These are phyloP conservation scores for Malacoctenus gilli DNA, from an alignment of 2,797 vertebrate species.

Conservation along the genomic window DNA sequence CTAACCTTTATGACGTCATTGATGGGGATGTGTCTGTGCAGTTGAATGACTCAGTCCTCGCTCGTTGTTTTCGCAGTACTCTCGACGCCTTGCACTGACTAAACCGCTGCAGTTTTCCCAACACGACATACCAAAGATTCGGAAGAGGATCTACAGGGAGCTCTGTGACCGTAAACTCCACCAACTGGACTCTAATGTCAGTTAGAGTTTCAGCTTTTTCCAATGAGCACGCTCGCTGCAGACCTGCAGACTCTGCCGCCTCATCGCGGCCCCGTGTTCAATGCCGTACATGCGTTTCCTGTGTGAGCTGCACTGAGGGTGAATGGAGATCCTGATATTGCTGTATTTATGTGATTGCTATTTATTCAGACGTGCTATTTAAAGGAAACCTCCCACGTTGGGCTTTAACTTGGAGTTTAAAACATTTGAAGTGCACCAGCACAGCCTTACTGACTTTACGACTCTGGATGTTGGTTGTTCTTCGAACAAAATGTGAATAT, in stretches of 20 bases:
- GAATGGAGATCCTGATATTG: neutral
- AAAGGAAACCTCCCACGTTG: neutral
- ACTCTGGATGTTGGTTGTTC: slow-evolving; percentile 8
- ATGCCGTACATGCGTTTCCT: too few relatives aligned
- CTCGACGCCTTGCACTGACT: slow-evolving; percentile 93
- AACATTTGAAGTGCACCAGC: slow-evolving; percentile 16
- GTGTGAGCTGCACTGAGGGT: too few relatives aligned
- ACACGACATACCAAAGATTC: slow-evolving; percentile 93
- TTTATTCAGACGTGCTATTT: slow-evolving; percentile 36
- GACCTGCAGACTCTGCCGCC: too few relatives aligned
- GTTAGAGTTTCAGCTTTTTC: too few relatives aligned
- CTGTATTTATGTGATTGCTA: slow-evolving; percentile 35
- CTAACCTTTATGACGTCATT: neutral
- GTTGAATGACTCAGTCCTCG: fast-evolving
- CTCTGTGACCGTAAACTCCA: slow-evolving; percentile 91
- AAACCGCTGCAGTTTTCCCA: slow-evolving; percentile 94
- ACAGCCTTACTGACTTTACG: slow-evolving; percentile 33
- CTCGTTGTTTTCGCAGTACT: slow-evolving; percentile 84
- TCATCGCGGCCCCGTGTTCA: too few relatives aligned
- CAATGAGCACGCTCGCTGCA: too few relatives aligned
- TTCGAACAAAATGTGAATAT: slow-evolving; percentile 2
- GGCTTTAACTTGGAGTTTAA: slow-evolving; percentile 12
- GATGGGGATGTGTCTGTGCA: too few relatives aligned
- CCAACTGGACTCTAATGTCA: slow-evolving; percentile 66
- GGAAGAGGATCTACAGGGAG: slow-evolving; percentile 97